These are phyloP conservation scores for Platycheirus albimanus DNA, from an alignment of 2,888 invertebrate species.

Conservation along the genomic window DNA sequence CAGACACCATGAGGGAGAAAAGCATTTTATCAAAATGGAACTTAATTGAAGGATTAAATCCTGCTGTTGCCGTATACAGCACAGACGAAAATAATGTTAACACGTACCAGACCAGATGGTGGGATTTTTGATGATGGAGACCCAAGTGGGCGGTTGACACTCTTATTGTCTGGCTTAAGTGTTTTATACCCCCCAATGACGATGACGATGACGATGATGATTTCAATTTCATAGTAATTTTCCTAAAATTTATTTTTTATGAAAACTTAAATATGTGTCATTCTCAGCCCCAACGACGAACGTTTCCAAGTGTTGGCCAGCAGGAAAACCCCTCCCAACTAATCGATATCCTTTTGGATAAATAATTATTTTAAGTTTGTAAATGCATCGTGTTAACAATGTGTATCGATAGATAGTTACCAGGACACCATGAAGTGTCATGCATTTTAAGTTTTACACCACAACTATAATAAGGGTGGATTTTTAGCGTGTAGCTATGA, in stretches of 20 bases:
- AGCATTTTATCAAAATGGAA: slow-evolving; percentile 34
- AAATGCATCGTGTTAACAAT: slow-evolving; percentile 41
- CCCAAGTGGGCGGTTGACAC: neutral
- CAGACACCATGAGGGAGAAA: neutral
- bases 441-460: slow-evolving; percentile 26
- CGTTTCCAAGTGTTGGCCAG: neutral
- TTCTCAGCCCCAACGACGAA: neutral
- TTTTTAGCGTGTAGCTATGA: slow-evolving; percentile 42
- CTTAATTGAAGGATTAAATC: slow-evolving; percentile 42
- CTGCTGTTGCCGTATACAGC: neutral
- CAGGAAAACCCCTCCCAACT: slow-evolving; percentile 3
- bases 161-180: neutral
- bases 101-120: slow-evolving; percentile 1
- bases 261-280: slow-evolving; percentile 8
- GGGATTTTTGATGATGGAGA: neutral
- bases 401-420: neutral
- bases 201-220: no score
- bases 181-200: no score
- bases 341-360: slow-evolving; percentile 42
- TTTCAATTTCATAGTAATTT: no score
- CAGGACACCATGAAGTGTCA: slow-evolving; percentile 21
- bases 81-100: neutral
- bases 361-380: slow-evolving; percentile 30
- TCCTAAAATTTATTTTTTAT: neutral
- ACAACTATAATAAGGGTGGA: slow-evolving; percentile 39